Base-by-base conservation (phyloP, 2,888 invertebrate genomes). In the Apotomis betuletana region DNA sequence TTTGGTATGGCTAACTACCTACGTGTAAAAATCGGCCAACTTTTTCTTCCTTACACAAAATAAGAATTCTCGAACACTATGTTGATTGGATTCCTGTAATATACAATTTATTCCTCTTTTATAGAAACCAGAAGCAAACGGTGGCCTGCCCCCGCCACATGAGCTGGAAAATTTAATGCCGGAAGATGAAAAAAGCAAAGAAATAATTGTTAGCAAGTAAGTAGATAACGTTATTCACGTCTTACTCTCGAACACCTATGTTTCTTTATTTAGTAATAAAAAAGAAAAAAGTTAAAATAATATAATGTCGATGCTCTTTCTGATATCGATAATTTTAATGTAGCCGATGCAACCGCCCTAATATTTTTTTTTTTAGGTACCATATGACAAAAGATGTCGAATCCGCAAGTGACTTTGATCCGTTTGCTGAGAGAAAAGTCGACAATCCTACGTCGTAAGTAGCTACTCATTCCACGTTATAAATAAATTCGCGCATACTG, bases 401-500 rank as follows among this genome's bases (percentile, higher is more conserved):
- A 87, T 90, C 94, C 60, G 93, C 81, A 70, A 67, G 71, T 27
- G 94, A 95, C 54, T 97, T 94, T 83, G 96, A 97, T 90, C 97
- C 97, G 0, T 97, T 97, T 86, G 87, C 93, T 60, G 95, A 96
- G 78, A 94, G 97, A 68, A 94, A 95, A 79, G 90, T 95, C 80
- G 95, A 95, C 62, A 96, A 96, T 88, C 96, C 97, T 72, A 97
- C 97, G 75, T 96, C 97, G 97, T 97, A 94, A 96, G 97, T 95
- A 27, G 27, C 27, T 27, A 83, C 60, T 8, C 38, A 27, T 46
- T 64, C 41, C 44, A 46, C 15, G 12, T 54, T n/a, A n/a, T n/a
- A 13, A 12, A 36, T 44, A 13, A 51, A 27, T 55, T 15, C 9
- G 8, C 8, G 9, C 13, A 8, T 8, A 15, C 55, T 8, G 55